Conservation (phyloP, 2,797 vertebrate genomes). For the Sebastes miniatus region DNA sequence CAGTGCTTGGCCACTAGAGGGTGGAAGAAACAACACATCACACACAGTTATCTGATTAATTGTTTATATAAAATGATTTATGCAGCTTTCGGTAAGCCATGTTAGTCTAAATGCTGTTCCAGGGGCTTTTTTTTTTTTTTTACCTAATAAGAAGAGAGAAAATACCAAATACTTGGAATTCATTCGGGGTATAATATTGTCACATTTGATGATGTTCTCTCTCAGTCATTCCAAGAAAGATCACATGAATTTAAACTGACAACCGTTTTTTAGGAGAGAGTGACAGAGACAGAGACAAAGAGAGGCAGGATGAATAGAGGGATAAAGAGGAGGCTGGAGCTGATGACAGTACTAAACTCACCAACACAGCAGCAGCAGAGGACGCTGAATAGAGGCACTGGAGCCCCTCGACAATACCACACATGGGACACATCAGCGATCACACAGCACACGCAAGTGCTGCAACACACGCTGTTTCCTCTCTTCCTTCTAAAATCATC, state of each 20-base stretch:
- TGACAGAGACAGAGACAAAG: conserved; percentile 1
- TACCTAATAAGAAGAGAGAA: fast-evolving
- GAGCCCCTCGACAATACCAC: conserved; percentile 5
- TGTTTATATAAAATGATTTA: background rate
- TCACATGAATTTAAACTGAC: background rate
- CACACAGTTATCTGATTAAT: background rate
- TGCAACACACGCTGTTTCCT: background rate
- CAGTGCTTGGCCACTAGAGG: background rate
- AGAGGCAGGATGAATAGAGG: background rate
- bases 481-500: background rate
- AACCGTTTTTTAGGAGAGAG: background rate
- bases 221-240: background rate
- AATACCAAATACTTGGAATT: background rate
- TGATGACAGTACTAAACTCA: conserved; percentile 25
- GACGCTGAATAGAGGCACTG: background rate
- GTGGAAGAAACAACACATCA: background rate
- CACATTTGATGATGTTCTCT: background rate
- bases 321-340: conserved; percentile 16
- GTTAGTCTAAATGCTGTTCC: background rate
- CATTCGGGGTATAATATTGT: background rate
- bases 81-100: background rate
- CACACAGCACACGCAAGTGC: background rate
- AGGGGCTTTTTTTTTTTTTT: background rate
- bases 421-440: conserved; percentile 1
- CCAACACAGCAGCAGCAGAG: conserved; percentile 27